Evolutionary conservation across 1,140 invertebrate genomes (phyloP).

Genomic region (Alviniconcha marisindica): DNA sequence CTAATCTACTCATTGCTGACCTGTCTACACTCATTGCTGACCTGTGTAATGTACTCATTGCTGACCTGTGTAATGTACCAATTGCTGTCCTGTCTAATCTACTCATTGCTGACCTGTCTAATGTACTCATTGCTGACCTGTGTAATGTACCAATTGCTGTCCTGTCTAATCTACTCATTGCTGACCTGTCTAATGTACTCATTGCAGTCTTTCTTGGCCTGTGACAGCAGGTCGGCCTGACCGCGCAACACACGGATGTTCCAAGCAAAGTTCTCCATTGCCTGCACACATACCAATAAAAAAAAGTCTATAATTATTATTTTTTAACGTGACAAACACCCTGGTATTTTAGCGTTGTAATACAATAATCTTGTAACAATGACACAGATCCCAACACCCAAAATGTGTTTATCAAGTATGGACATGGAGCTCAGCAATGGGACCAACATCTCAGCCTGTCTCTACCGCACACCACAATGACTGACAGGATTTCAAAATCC

Average conservation of each 20-base stretch:
- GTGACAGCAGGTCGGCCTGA: conserved; percentile 78
- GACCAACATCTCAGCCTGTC: too few species aligned
- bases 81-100: neutral
- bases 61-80: neutral
- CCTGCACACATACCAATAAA: conserved; percentile 60
- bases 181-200: conserved; percentile 73
- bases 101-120: neutral
- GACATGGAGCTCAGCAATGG: too few species aligned
- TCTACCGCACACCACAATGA: too few species aligned
- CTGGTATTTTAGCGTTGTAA: too few species aligned
- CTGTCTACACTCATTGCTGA: neutral
- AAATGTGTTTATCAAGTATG: too few species aligned
- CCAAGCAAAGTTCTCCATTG: conserved; percentile 80
- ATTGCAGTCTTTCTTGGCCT: conserved; percentile 69
- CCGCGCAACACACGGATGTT: conserved; percentile 80
- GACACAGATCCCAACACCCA: too few species aligned
- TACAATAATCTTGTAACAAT: too few species aligned
- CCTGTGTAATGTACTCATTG: neutral
- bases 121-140: too few species aligned
- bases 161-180: neutral
- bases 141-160: neutral
- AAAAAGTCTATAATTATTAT: too few species aligned
- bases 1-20: neutral
- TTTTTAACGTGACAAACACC: too few species aligned
- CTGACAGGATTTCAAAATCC: too few species aligned